A percentile compares a stretch with the other conserved stretches of the same genome.
Evolutionary conservation across 2,888 invertebrate species (phyloP).

Genomic region (Sepiola atlantica): DNA sequence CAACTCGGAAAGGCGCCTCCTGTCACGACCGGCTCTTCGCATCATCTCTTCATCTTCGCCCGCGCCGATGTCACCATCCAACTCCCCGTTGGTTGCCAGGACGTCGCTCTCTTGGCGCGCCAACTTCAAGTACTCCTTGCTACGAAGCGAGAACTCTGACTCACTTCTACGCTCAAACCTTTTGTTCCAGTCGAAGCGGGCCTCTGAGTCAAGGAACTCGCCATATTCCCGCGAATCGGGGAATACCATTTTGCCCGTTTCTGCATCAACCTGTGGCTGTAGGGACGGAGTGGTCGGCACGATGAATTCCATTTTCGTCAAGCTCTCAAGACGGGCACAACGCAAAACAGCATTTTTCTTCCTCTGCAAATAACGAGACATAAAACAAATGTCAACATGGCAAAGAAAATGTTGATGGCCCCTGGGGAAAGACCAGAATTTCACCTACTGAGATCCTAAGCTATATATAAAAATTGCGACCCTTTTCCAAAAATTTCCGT

Average conservation of each 20-base stretch:
- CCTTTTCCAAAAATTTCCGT: too few species aligned
- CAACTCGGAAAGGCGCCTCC: constrained; percentile 42
- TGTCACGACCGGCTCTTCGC: not conserved
- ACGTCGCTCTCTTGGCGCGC: constrained; percentile 51
- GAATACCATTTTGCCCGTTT: constrained; percentile 61
- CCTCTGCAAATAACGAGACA: constrained; percentile 55
- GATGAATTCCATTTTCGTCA: constrained; percentile 55
- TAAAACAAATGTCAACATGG: too few species aligned
- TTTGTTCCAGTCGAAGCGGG: constrained; percentile 77
- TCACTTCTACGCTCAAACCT: constrained; percentile 81
- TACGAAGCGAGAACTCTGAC: constrained; percentile 22
- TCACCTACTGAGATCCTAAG: too few species aligned
- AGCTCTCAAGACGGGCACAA: constrained; percentile 61
- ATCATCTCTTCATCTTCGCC: constrained; percentile 49
- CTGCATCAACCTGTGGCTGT: constrained; percentile 60
- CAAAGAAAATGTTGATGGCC: too few species aligned
- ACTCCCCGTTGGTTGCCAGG: constrained; percentile 43
- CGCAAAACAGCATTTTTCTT: constrained; percentile 58
- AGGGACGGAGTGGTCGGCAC: constrained; percentile 48
- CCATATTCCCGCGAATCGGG: constrained; percentile 66
- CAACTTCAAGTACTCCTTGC: not conserved
- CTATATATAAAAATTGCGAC: too few species aligned
- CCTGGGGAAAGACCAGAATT: too few species aligned
- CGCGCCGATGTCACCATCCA: constrained; percentile 18
- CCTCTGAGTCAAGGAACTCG: constrained; percentile 71